Conservation (phyloP, 2,797 vertebrate genomes). For the Eulemur albifrons region DNA sequence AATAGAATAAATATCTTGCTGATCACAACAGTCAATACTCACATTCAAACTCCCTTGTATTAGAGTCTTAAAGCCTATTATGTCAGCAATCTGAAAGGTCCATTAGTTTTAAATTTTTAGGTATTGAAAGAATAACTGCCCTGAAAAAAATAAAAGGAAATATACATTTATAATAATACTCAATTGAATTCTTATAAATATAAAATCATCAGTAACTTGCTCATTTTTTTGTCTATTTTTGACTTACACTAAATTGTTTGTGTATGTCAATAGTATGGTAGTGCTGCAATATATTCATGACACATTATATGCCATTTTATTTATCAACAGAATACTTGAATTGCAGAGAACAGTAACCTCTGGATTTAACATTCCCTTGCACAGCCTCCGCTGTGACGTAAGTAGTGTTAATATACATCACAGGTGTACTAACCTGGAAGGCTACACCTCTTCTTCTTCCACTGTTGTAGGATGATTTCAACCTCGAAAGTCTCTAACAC, state of each 20-base stretch:
- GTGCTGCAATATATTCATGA: not conserved
- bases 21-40: not conserved
- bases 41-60: not conserved
- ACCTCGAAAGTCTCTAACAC: not conserved
- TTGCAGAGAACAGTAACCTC: not conserved
- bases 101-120: not conserved
- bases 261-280: not conserved
- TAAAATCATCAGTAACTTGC: not conserved
- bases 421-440: not conserved
- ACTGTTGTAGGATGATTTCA: not conserved
- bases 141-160: not conserved
- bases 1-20: not conserved
- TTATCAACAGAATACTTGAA: not conserved
- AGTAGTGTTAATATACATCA: too few relatives aligned
- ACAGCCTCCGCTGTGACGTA: too few relatives aligned
- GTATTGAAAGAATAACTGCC: not conserved
- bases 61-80: not conserved
- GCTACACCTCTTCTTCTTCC: not conserved
- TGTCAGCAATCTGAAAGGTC: not conserved
- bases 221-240: not conserved
- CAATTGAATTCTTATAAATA: not conserved
- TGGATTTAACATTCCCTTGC: fast-evolving
- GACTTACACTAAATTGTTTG: not conserved
- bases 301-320: not conserved
- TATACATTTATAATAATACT: not conserved